Conservation (phyloP, 2,888 invertebrate species). For the Andrena hattorfiana region DNA sequence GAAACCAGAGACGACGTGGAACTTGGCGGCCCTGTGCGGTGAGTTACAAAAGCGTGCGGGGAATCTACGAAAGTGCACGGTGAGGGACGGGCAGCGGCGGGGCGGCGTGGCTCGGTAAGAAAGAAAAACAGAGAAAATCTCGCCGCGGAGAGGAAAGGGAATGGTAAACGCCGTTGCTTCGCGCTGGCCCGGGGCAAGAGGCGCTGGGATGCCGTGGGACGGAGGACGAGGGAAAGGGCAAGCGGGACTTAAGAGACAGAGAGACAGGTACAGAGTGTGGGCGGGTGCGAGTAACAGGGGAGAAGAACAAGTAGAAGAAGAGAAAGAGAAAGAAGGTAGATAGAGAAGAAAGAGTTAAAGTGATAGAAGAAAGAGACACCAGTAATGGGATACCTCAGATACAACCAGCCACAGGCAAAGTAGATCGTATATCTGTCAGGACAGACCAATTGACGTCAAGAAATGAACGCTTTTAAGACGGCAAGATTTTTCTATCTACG, state of each 20-base stretch:
- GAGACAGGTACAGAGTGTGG: background rate
- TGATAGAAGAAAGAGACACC: constrained; percentile 66
- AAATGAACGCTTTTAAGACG: constrained; percentile 59
- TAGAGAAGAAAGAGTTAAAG: constrained; percentile 47
- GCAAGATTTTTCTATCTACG: constrained; percentile 51
- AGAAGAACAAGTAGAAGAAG: constrained; percentile 29
- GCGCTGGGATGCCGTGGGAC: background rate
- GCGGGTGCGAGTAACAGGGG: constrained; percentile 15
- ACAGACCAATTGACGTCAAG: constrained; percentile 72
- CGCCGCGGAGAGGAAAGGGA: background rate
- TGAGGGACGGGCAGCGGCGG: background rate
- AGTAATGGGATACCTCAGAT: constrained; percentile 89
- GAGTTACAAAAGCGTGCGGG: constrained; percentile 51
- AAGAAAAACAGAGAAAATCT: constrained; percentile 25
- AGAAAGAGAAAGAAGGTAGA: constrained; percentile 27
- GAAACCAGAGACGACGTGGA: constrained; percentile 28
- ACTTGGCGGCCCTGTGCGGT: constrained; percentile 40
- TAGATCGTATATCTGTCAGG: constrained; percentile 86
- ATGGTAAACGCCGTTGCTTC: constrained; percentile 21
- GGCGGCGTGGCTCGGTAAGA: constrained; percentile 15
- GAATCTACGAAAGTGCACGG: constrained; percentile 31
- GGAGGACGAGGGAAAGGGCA: background rate
- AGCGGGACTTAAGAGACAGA: background rate
- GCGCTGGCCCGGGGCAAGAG: constrained; percentile 23
- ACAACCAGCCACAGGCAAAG: constrained; percentile 95